A percentile compares a stretch with the other conserved stretches of the same genome.
Conservation (phyloP, 2,113 vertebrate genomes). For the Rhodinocichla rosea region DNA sequence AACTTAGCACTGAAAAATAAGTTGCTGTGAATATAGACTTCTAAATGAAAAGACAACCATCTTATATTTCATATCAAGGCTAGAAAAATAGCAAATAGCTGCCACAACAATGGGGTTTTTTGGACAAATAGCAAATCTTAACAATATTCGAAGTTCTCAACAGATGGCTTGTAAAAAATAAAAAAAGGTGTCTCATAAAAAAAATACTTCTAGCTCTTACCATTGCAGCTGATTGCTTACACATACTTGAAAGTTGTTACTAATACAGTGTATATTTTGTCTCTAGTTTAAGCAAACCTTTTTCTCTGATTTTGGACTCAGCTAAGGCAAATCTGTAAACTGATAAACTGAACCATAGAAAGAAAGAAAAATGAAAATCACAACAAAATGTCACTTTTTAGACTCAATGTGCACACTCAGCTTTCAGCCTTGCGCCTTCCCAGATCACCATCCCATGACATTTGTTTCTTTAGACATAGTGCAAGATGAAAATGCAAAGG, state of each 20-base stretch:
- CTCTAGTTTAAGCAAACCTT: neutral
- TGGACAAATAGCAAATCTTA: neutral
- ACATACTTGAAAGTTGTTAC: neutral
- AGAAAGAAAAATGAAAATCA: neutral
- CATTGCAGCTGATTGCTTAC: neutral
- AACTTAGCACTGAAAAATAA: neutral
- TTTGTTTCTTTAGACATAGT: neutral
- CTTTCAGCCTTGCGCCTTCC: neutral
- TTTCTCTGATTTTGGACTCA: neutral
- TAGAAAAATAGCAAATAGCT: neutral
- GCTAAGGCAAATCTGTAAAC: neutral
- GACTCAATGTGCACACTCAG: neutral
- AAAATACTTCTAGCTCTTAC: neutral
- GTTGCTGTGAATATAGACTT: neutral
- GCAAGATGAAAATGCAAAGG: neutral
- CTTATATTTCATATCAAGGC: neutral
- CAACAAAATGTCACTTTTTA: neutral
- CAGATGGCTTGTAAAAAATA: neutral
- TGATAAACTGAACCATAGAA: neutral
- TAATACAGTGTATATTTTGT: neutral
- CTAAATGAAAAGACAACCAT: neutral
- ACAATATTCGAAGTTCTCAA: neutral
- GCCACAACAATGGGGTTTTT: neutral
- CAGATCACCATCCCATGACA: neutral
- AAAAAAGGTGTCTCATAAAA: neutral